Evolutionary conservation across 2,888 invertebrate species (phyloP).

Genomic region (Dynastes maya): DNA sequence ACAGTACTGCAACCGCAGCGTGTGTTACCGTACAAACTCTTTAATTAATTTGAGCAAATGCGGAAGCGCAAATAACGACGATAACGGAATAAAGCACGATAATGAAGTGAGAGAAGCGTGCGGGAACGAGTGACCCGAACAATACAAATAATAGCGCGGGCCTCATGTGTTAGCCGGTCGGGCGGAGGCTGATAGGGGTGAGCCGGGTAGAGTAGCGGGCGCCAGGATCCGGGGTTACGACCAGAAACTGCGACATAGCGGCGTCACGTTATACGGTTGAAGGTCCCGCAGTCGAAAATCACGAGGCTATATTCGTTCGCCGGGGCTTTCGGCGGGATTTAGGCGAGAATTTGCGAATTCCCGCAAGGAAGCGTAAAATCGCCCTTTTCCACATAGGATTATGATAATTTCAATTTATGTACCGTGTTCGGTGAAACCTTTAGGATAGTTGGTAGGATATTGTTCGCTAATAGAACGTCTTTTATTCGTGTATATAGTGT

Average conservation of each 20-base stretch:
- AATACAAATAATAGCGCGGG: conserved; percentile 41
- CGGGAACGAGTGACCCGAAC: conserved; percentile 31
- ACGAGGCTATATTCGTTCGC: conserved; percentile 30
- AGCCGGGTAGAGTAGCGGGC: not conserved
- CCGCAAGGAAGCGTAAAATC: conserved; percentile 38
- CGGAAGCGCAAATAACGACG: conserved; percentile 28
- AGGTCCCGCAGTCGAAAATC: conserved; percentile 42
- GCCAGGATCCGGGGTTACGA: conserved; percentile 11
- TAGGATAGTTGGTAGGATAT: conserved; percentile 25
- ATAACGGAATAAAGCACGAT: conserved; percentile 34
- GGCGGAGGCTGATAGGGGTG: conserved; percentile 2
- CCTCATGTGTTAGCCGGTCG: conserved; percentile 16
- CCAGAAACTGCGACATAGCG: conserved; percentile 44
- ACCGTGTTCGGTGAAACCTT: conserved; percentile 14
- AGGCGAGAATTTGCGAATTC: conserved; percentile 43
- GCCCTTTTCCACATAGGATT: conserved; percentile 45
- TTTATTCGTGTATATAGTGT: conserved; percentile 18
- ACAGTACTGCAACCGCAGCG: conserved; percentile 14
- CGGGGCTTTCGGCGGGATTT: conserved; percentile 38
- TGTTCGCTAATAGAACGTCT: conserved; percentile 16
- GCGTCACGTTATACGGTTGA: conserved; percentile 47
- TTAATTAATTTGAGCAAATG: conserved; percentile 41
- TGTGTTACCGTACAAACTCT: conserved; percentile 17
- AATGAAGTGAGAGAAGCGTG: conserved; percentile 37
- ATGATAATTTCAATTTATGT: conserved; percentile 47